phyloP scores from a whole-genome alignment of 2,888 invertebrate genomes.

The Tortrix viridana region DNA sequence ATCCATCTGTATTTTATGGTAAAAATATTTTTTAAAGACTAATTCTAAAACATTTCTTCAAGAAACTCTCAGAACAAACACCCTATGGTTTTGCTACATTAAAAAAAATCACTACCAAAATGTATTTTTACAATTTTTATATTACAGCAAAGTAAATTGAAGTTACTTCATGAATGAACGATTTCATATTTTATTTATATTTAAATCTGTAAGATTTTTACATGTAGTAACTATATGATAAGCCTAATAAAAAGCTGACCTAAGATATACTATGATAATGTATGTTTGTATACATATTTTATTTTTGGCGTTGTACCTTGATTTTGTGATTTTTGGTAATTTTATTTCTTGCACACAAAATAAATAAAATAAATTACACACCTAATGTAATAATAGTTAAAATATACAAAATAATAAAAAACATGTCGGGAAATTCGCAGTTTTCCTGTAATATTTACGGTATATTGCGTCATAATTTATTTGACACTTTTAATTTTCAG shows the following conservation, averaged over 20 bases:
- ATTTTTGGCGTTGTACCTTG: slow-evolving; percentile 5
- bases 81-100: slow-evolving; percentile 34
- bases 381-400: too few species aligned
- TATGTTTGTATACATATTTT: slow-evolving; percentile 26
- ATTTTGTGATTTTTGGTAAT: slow-evolving; percentile 15
- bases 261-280: slow-evolving; percentile 47
- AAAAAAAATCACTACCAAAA: slow-evolving; percentile 31
- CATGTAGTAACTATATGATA: slow-evolving; percentile 55
- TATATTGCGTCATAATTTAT: too few species aligned
- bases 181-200: slow-evolving; percentile 4
- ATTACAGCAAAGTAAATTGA: slow-evolving; percentile 51
- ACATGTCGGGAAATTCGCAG: too few species aligned
- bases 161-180: slow-evolving; percentile 45
- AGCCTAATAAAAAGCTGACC: slow-evolving; percentile 47
- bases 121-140: slow-evolving; percentile 63
- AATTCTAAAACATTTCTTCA: background rate
- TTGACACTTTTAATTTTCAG: too few species aligned
- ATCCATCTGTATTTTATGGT: too few species aligned
- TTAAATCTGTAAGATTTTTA: slow-evolving; percentile 4
- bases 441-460: too few species aligned
- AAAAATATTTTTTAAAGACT: background rate
- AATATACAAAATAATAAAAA: too few species aligned
- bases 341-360: background rate
- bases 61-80: slow-evolving; percentile 20
- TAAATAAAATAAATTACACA: background rate